These are phyloP conservation scores for Acridotheres tristis DNA, from an alignment of 2,797 vertebrate species.

Conservation along the genomic window DNA sequence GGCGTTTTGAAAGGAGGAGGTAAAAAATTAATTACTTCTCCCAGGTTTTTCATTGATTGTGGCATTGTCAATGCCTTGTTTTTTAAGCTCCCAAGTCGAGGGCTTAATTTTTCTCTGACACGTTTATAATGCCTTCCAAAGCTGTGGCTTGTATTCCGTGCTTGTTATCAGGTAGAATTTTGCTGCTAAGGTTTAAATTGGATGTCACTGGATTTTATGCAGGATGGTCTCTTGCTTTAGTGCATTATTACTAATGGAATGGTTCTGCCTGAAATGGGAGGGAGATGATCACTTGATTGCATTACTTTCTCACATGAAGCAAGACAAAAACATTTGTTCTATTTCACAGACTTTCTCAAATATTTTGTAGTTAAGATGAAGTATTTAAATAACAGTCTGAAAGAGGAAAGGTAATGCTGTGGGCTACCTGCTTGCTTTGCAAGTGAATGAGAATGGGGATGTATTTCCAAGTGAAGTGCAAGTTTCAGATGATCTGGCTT, in stretches of 20 bases:
- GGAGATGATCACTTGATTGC: background rate
- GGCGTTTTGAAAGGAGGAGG: background rate
- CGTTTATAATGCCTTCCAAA: background rate
- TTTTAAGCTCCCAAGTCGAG: background rate
- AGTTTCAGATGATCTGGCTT: background rate
- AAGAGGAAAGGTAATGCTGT: background rate
- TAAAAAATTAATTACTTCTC: background rate
- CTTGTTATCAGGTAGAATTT: background rate
- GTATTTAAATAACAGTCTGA: background rate
- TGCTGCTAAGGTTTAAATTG: background rate
- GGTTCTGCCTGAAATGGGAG: conserved; percentile 11
- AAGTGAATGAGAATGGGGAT: background rate
- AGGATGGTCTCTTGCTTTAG: background rate
- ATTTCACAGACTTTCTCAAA: background rate
- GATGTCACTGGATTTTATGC: background rate
- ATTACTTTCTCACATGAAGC: background rate
- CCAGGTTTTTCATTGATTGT: background rate
- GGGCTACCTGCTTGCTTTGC: background rate
- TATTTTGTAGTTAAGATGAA: background rate
- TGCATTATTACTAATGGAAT: background rate
- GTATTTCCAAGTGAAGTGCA: background rate
- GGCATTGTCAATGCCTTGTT: background rate
- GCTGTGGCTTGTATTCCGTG: background rate
- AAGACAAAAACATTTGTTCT: background rate
- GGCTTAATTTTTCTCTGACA: background rate